Evolutionary conservation across 2,113 vertebrate species (phyloP).

Genomic region (Pelecanoides urinatrix): DNA sequence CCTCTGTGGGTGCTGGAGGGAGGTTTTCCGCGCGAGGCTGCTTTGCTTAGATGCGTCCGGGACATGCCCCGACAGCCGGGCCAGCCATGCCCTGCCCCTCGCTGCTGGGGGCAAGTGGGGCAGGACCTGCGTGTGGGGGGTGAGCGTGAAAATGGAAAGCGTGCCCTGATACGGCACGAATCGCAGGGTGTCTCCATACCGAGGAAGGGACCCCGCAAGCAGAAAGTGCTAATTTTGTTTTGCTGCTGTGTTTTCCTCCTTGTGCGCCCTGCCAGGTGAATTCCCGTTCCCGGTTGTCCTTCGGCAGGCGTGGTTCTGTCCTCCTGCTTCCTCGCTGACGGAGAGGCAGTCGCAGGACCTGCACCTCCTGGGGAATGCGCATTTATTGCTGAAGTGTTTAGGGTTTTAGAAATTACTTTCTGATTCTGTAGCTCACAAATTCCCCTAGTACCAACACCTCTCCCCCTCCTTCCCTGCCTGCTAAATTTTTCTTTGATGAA

Average conservation of each 20-base stretch:
- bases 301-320: not conserved
- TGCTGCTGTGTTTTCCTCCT: not conserved
- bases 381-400: not conserved
- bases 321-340: rapidly evolving
- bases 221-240: not conserved
- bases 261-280: not conserved
- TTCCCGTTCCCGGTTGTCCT: not conserved
- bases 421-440: not conserved
- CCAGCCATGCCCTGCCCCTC: not conserved
- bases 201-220: not conserved
- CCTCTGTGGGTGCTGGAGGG: not conserved
- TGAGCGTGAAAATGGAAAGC: not conserved
- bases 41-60: not conserved
- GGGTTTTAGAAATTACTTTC: not conserved
- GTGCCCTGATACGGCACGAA: rapidly evolving
- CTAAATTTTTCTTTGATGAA: not conserved
- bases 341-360: not conserved
- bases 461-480: not conserved
- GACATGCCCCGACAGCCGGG: rapidly evolving
- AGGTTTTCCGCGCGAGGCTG: rapidly evolving
- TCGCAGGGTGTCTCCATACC: not conserved
- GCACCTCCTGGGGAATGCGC: not conserved
- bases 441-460: not conserved
- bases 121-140: not conserved
- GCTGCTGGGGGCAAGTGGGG: not conserved